These are phyloP conservation scores for Chionodraco myersi DNA, from an alignment of 2,113 vertebrate genomes.

Conservation along the genomic window DNA sequence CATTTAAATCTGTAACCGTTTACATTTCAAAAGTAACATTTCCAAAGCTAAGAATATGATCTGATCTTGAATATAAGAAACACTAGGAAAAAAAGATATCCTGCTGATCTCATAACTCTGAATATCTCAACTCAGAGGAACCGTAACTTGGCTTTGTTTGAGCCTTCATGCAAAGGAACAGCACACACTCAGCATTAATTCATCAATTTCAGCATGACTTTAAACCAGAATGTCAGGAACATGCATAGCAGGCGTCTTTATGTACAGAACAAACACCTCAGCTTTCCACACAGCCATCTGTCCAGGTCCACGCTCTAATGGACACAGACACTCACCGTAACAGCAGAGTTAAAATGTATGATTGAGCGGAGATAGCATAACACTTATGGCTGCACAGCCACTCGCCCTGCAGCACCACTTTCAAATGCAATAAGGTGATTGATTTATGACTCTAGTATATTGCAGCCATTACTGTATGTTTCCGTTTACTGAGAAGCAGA, in stretches of 20 bases:
- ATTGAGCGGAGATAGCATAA: conserved; percentile 58
- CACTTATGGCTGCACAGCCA: conserved; percentile 51
- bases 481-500: conserved; percentile 53
- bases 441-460: conserved; percentile 69
- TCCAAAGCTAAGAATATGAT: neutral
- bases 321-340: conserved; percentile 33
- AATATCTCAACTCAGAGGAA: neutral
- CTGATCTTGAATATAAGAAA: neutral
- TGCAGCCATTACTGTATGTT: conserved; percentile 53
- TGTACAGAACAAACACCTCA: conserved; percentile 40
- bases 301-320: conserved; percentile 46
- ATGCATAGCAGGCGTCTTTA: conserved; percentile 28
- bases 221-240: conserved; percentile 26
- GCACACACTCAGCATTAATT: conserved; percentile 3
- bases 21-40: too few species aligned
- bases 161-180: neutral
- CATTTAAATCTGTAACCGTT: too few species aligned
- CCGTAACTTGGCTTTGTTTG: conserved; percentile 1
- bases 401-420: conserved; percentile 46
- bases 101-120: neutral
- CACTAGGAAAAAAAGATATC: neutral
- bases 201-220: conserved; percentile 8
- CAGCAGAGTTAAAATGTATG: conserved; percentile 53
- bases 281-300: conserved; percentile 62
- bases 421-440: conserved; percentile 66